phyloP scores from a whole-genome alignment of 2,888 invertebrate genomes.

The Apamea sordens region DNA sequence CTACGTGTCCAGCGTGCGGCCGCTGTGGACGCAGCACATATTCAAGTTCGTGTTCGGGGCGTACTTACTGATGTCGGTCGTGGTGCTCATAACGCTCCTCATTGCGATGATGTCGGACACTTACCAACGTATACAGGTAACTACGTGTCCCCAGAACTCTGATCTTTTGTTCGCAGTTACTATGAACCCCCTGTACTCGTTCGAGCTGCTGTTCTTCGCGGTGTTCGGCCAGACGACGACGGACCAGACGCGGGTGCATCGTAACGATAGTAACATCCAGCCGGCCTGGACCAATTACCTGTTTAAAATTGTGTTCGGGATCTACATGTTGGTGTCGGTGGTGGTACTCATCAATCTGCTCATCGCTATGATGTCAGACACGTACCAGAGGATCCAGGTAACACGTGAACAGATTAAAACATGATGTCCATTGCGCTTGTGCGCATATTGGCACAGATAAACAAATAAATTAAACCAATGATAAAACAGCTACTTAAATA shows the following conservation, averaged over 20 bases:
- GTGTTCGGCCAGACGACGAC: constrained; percentile 98
- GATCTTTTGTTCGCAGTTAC: constrained; percentile 94
- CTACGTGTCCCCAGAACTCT: constrained; percentile 82
- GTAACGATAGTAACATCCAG: constrained; percentile 92
- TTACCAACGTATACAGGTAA: constrained; percentile 99
- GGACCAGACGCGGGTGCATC: constrained; percentile 92
- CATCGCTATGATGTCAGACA: constrained; percentile 99
- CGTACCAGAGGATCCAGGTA: constrained; percentile 99
- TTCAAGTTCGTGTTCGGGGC: constrained; percentile 98
- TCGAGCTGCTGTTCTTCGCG: constrained; percentile 99
- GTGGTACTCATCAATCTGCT: constrained; percentile 99
- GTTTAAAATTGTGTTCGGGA: constrained; percentile 96
- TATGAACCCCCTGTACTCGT: constrained; percentile 97
- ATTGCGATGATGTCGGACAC: constrained; percentile 99
- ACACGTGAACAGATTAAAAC: constrained; percentile 73
- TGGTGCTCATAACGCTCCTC: constrained; percentile 99
- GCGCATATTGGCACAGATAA: constrained; percentile 58
- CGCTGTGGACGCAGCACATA: constrained; percentile 95
- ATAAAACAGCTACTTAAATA: constrained; percentile 39
- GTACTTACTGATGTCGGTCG: constrained; percentile 99
- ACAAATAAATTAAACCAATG: constrained; percentile 36
- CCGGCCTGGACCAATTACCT: constrained; percentile 96
- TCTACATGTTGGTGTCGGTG: constrained; percentile 99
- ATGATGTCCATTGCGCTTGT: constrained; percentile 32
- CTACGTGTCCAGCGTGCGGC: constrained; percentile 92